Conservation (phyloP, 2,113 vertebrate genomes). For the Calypte anna region DNA sequence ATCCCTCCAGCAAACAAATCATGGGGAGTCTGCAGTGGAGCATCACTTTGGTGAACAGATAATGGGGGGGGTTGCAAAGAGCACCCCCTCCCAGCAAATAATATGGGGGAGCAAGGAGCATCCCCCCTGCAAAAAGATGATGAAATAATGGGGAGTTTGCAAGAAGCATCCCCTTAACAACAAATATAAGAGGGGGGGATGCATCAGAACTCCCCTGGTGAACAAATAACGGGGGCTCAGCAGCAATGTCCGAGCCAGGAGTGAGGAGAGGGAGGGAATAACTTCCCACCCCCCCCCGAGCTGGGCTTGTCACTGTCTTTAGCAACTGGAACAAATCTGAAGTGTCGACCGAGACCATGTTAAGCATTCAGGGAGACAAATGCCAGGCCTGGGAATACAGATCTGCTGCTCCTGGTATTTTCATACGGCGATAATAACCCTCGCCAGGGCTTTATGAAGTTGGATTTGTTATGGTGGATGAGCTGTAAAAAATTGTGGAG, state of each 20-base stretch:
- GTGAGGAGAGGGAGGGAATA: neutral
- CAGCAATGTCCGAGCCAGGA: neutral
- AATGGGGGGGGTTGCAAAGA: neutral
- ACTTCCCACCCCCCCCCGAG: neutral
- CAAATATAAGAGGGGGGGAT: too few relatives aligned
- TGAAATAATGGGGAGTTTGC: neutral
- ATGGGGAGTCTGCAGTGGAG: neutral
- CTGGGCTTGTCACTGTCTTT: neutral
- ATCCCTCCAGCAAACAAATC: neutral
- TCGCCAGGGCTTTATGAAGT: conserved; percentile 54
- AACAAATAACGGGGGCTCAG: neutral
- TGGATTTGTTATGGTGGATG: conserved; percentile 68
- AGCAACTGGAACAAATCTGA: conserved; percentile 69
- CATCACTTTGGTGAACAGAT: neutral
- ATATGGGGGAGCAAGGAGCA: neutral
- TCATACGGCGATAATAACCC: conserved; percentile 59
- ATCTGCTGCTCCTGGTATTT: conserved; percentile 41
- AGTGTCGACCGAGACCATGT: conserved; percentile 33
- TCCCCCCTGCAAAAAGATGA: neutral
- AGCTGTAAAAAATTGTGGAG: conserved; percentile 55
- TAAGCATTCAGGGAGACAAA: conserved; percentile 35
- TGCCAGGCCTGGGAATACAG: neutral
- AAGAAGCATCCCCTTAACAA: too few relatives aligned
- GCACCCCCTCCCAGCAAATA: neutral
- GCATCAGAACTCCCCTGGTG: too few relatives aligned